Evolutionary conservation across 2,888 invertebrate genomes (phyloP), one percentile per base, ranked within the genome.

Genomic region (Stenchaetothrips biformis): DNA sequence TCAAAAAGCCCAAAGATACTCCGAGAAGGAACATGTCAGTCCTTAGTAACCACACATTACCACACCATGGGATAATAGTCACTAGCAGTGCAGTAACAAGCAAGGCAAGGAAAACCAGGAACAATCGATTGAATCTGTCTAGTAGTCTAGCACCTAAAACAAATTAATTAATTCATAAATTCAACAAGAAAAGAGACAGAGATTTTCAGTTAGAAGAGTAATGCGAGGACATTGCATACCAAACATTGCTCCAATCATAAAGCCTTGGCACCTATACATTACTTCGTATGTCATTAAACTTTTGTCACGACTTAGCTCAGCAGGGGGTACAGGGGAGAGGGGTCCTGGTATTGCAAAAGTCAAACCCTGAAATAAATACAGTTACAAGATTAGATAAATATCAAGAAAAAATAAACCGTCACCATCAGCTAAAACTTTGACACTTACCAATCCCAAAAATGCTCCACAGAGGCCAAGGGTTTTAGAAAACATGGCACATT

Each of bases 281-380:
- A 86, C 86, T 2, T 86, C 85, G 83, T 87, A 87, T 47, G 87
- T 85, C 81, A 87, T 86, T 59, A 85, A 83, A 18, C 85, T 83
- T 6, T 85, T 84, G 80, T 85, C 84, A 9, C 85, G 83, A 80
- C 85, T 82, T 0, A 86, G 85, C 49, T 85, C 83, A 79, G 85
- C 84, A 79, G 85, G 84, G 37, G 88, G 85, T 82, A 87, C 86
- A 2, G 86, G 83, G 37, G 88, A 83, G 0, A 88, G 87, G 13
- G 87, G 87, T 13, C 87, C 87, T 47, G 87, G 86, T 79, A 88
- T 86, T 7, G 87, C 86, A 81, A 87, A 84, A 81, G 87, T 86
- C 48, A 88, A 82, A 18, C 88, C 88, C 88, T 88, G 67, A 62
- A 80, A 25, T 74, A 25, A 9, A 74, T 21, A 25, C 2, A 67